Base-by-base conservation (phyloP, 2,797 vertebrate genomes). In the Pagetopsis macropterus region DNA sequence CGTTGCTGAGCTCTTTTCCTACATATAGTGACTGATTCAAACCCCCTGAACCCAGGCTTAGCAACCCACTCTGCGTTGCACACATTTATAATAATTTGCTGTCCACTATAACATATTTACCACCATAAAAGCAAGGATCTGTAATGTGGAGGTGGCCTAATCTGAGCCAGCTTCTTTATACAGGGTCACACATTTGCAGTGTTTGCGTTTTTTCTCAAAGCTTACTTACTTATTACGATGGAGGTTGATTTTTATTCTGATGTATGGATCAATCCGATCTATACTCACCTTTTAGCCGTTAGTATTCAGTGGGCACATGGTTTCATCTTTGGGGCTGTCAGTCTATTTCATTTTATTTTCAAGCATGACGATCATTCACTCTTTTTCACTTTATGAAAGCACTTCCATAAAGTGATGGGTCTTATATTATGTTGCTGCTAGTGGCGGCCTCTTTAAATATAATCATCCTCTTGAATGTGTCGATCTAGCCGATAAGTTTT, bases 191-290 rank as follows among this genome's bases (percentile, higher is more conserved):
- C 48, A n/a, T 56, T 23, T 59, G 19, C 37, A 13, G 10, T 21
- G 67, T 54, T 44, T n/a, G 9, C 65, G 37, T 54, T 65, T 80
- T 61, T 72, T 69, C 9, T 50, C 23, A n/a, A 37, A 31, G 73
- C 50, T 52, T 71, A 27, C 27, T 4, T 27, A 70, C 58, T n/a
- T n/a, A n/a, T n/a, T 56, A 57, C 55, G 45, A 11, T 69, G 70
- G 45, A 72, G 33, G 51, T 71, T 75, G 69, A 74, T 75, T 69
- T 72, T 21, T 60, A 48, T 65, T 72, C 64, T 71, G 71, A 78
- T 49, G 23, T 55, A 9, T 6, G 5, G 50, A 75, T 88, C 81
- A 23, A 75, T 87, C 48, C 37, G 65, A 89, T 89, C 85, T 82
- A 83, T 87, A 70, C 8, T 75, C 37, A 44, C 40, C n/a, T 61